Conservation (phyloP, 2,888 invertebrate genomes). For the Aelia acuminata region DNA sequence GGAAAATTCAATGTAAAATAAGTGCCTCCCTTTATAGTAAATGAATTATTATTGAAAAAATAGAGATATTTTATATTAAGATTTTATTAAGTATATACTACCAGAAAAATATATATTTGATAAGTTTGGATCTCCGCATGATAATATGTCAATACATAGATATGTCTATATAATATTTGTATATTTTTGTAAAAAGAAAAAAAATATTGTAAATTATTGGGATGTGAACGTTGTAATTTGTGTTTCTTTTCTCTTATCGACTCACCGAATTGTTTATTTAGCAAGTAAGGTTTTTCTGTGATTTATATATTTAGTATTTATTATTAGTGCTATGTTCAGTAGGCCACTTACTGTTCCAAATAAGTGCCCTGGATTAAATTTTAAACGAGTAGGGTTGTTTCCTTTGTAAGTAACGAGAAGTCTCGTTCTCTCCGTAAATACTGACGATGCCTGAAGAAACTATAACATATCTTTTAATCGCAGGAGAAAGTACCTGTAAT, state of each 20-base stretch:
- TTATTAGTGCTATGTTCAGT: not conserved
- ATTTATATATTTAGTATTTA: constrained; percentile 17
- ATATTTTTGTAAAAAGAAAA: constrained; percentile 43
- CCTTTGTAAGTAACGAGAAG: not conserved
- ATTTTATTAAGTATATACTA: not conserved
- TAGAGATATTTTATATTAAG: not conserved
- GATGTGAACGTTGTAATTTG: constrained; percentile 15
- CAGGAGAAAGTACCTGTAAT: not conserved
- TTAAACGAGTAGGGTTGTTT: not conserved
- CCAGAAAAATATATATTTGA: not conserved
- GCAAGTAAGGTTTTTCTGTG: constrained; percentile 28
- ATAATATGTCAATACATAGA: not conserved
- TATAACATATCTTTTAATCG: not conserved
- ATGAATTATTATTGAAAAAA: not conserved
- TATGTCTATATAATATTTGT: not conserved
- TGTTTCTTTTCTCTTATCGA: not conserved
- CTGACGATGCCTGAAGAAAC: not conserved
- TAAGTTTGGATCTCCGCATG: not conserved
- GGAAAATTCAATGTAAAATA: not conserved
- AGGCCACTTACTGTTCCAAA: not conserved
- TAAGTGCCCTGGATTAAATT: constrained; percentile 1
- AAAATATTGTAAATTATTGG: not conserved
- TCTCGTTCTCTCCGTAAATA: not conserved
- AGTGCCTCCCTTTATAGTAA: not conserved
- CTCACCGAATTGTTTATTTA: constrained; percentile 3